Base-by-base conservation (phyloP, 2,888 invertebrate species). In the Oscheius onirici region DNA sequence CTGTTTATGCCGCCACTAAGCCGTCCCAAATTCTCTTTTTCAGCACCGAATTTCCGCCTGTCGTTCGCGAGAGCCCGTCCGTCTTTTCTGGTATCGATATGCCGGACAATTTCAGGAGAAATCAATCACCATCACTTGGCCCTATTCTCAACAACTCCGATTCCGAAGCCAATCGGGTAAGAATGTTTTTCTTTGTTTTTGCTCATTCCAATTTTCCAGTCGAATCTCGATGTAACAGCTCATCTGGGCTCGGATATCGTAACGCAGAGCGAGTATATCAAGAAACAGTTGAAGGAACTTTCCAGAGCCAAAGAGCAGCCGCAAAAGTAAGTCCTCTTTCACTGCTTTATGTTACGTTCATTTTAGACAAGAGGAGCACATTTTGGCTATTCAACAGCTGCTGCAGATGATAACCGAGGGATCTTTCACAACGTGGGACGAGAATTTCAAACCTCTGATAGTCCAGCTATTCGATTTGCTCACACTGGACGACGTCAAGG, bases 391-490 rank as follows among this genome's bases (percentile, higher is more conserved):
- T 86, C 74, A 87, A 43, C 86, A 87, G 40, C 83, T 91, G 65
- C 88, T 89, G 43, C 87, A 88, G 68, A 83, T 90, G 78, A 88
- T 90, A 5, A 86, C 89, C 51, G 90, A 90, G 61, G 90, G 90
- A 40, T 87, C 88, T 24, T 84, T 88, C 52, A 86, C 86, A 5
- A 87, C 89, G n/a, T 90, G 91, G 88, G 89, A 90, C 75, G 90
- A 90, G 67, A 89, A 91, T 84, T 91, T 91, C 85, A 90, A 89
- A 82, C 87, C 86, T 57, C 88, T 91, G 63, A 88, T 95, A 76
- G 91, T 94, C 8, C 54, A 63, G 28, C 6, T 70, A 1, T 70
- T 70, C 34, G 70, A 52, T 15, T 26, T 63, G 13, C 28, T 63
- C 6, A 49, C 63, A 8, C 15, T 63, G 8, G 52, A 51, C 10